Conservation (phyloP, 1,140 invertebrate genomes). For the Drosophila cardini region DNA sequence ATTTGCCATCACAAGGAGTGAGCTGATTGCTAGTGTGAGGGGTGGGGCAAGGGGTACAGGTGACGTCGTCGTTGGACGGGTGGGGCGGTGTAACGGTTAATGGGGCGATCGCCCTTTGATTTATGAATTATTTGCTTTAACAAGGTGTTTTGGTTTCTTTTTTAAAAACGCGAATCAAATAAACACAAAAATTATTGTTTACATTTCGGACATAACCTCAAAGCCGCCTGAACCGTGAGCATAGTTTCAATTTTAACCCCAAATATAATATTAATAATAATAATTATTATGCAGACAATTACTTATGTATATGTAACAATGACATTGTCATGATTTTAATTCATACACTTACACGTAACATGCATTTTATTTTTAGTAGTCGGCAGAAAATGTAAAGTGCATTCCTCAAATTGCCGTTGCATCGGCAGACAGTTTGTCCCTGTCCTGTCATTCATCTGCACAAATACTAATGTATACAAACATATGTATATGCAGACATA, state of each 20-base stretch:
- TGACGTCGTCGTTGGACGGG: conserved; percentile 47
- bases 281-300: conserved; percentile 8
- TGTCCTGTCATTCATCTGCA: conserved; percentile 55
- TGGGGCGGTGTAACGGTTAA: neutral
- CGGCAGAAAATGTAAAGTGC: conserved; percentile 15
- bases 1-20: conserved; percentile 42
- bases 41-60: conserved; percentile 23
- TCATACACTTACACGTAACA: neutral
- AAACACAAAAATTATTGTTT: conserved; percentile 52
- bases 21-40: too few relatives aligned
- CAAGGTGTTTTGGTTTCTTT: neutral
- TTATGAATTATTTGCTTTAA: conserved; percentile 47
- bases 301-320: conserved; percentile 15
- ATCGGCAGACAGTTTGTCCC: conserved; percentile 66
- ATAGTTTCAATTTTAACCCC: conserved; percentile 3
- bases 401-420: conserved; percentile 37
- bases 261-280: neutral
- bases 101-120: conserved; percentile 46
- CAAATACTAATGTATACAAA: neutral
- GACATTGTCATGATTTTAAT: conserved; percentile 4
- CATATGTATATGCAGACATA: neutral
- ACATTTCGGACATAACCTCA: conserved; percentile 35
- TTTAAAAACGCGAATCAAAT: conserved; percentile 23
- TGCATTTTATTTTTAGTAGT: conserved; percentile 18
- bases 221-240: neutral